Conservation (phyloP, 2,113 vertebrate species). For the Suricata suricatta region DNA sequence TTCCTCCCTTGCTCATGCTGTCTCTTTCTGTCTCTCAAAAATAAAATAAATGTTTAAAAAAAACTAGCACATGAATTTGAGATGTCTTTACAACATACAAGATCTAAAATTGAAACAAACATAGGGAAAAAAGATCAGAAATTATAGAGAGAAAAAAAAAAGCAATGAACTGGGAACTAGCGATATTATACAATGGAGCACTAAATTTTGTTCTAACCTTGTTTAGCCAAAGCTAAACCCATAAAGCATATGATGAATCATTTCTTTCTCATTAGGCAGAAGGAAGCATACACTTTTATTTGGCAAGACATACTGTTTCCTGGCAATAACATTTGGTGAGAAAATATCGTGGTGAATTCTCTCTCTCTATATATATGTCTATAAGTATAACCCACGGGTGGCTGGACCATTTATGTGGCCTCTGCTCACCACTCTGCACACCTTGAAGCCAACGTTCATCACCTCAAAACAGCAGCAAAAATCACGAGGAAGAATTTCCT, state of each 20-base stretch:
- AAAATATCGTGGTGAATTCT: constrained; percentile 4
- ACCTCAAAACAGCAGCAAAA: neutral
- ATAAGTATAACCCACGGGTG: neutral
- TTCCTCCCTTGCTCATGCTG: no score
- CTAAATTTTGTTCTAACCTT: constrained; percentile 12
- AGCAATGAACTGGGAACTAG: neutral
- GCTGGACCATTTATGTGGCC: neutral
- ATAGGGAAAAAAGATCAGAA: neutral
- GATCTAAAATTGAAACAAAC: neutral
- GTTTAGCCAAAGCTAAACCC: neutral
- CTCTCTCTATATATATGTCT: neutral
- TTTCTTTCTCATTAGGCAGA: neutral
- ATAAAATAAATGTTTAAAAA: no score
- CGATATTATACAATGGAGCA: neutral
- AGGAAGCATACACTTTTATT: neutral
- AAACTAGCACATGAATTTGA: neutral
- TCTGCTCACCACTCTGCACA: neutral
- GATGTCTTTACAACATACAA: neutral
- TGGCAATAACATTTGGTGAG: neutral
- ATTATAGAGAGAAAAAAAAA: neutral
- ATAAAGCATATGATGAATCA: neutral
- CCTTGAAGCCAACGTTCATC: neutral
- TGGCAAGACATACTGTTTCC: neutral
- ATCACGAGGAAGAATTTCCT: neutral
- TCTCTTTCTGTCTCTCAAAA: no score